phyloP scores from a whole-genome alignment of 2,113 vertebrate species.

The Oreocharis arfaki region DNA sequence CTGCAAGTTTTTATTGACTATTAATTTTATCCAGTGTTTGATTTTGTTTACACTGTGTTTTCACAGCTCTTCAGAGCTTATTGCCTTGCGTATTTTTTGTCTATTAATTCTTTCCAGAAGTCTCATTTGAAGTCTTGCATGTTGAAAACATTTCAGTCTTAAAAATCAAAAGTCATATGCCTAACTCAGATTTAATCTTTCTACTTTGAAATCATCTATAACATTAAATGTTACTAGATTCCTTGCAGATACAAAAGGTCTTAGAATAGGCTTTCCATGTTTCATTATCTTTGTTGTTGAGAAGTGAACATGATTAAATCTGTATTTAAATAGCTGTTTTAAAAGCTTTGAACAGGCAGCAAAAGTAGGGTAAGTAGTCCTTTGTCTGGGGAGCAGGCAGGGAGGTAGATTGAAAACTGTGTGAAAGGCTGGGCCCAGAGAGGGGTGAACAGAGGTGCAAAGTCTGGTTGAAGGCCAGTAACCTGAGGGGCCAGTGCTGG shows the following conservation, averaged over 20 bases:
- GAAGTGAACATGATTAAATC: background rate
- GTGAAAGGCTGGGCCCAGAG: background rate
- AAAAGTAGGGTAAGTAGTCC: background rate
- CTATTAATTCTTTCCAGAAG: background rate
- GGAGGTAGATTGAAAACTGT: background rate
- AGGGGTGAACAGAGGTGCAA: accelerated
- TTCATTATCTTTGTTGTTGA: background rate
- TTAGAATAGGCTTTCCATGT: background rate
- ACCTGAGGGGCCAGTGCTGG: background rate
- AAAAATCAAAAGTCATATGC: background rate
- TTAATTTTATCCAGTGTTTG: background rate
- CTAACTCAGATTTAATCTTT: background rate
- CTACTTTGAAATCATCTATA: background rate
- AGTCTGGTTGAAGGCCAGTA: background rate
- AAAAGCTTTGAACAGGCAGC: background rate
- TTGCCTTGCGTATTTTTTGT: background rate
- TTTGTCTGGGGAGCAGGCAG: background rate
- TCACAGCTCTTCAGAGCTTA: background rate
- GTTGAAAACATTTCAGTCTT: background rate
- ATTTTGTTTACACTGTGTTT: background rate
- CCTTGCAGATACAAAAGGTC: background rate
- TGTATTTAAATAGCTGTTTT: background rate
- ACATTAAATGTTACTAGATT: background rate
- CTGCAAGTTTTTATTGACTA: background rate
- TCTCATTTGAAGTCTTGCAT: background rate